Conservation (phyloP, 1,140 invertebrate species). For the Steinernema feltiae region DNA sequence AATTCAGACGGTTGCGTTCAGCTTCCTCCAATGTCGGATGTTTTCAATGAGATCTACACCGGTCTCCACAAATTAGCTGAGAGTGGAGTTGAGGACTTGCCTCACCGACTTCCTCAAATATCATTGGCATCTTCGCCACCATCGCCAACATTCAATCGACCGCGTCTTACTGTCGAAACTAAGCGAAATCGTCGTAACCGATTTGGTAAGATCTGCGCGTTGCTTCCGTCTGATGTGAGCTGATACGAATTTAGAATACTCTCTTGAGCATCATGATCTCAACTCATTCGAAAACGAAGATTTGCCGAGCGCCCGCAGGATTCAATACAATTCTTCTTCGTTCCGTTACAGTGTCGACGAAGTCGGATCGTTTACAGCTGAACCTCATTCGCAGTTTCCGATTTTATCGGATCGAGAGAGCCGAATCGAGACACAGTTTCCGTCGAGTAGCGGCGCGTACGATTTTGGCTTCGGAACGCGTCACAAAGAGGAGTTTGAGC, state of each 20-base stretch:
- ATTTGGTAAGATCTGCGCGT: neutral
- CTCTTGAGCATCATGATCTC: neutral
- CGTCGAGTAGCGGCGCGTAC: neutral
- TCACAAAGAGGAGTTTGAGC: neutral
- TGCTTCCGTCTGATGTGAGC: neutral
- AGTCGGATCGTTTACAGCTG: neutral
- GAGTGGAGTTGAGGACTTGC: neutral
- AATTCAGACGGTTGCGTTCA: neutral
- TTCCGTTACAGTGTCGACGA: neutral
- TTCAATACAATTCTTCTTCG: neutral
- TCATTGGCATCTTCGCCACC: neutral
- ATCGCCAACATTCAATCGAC: neutral
- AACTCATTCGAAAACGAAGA: neutral
- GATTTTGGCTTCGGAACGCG: neutral
- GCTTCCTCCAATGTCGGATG: neutral
- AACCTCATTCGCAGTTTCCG: neutral
- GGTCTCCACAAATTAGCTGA: conserved; percentile 3
- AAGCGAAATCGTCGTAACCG: conserved; percentile 3
- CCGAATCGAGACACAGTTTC: neutral
- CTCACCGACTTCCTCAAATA: neutral
- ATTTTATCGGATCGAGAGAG: neutral
- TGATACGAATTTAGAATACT: neutral
- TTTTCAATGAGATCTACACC: conserved; percentile 6
- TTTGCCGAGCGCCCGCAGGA: neutral
- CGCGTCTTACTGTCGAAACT: neutral